Percentiles rank a stretch among this genome's conserved stretches.
These are phyloP conservation scores for Benthosema pterotum DNA, from an alignment of 2,797 vertebrate genomes.

Conservation along the genomic window DNA sequence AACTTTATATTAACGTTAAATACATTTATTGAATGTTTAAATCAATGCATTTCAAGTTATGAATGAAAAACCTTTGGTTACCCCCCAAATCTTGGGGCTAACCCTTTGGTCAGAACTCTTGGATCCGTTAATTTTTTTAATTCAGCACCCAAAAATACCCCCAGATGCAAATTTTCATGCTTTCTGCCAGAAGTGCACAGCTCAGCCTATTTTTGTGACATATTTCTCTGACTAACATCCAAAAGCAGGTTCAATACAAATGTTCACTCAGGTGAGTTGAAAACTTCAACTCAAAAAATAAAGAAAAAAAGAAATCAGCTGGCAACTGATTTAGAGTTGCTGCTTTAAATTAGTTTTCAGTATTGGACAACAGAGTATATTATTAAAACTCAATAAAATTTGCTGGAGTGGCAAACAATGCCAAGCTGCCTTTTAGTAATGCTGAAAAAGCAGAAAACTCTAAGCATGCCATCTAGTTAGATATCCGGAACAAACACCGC, in stretches of 20 bases:
- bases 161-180: too few species aligned
- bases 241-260: not conserved
- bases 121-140: too few species aligned
- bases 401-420: slow-evolving; percentile 22
- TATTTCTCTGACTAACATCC: too few species aligned
- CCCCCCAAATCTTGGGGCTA: too few species aligned
- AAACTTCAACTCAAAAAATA: slow-evolving; percentile 10
- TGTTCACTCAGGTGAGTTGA: not conserved
- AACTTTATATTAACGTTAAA: too few species aligned
- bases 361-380: slow-evolving; percentile 31
- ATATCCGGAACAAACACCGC: slow-evolving; percentile 18
- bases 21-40: too few species aligned
- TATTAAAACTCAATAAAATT: slow-evolving; percentile 28
- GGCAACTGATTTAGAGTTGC: slow-evolving; percentile 23
- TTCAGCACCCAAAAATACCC: too few species aligned
- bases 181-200: too few species aligned
- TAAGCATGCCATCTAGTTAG: not conserved
- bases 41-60: too few species aligned
- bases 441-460: slow-evolving; percentile 26
- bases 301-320: slow-evolving; percentile 9
- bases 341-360: slow-evolving; percentile 26
- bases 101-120: too few species aligned
- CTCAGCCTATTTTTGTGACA: too few species aligned
- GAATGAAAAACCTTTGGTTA: too few species aligned
- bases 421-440: slow-evolving; percentile 20